These are phyloP conservation scores for Harlomillsia oculata DNA, from an alignment of 1,140 invertebrate species.

Conservation along the genomic window DNA sequence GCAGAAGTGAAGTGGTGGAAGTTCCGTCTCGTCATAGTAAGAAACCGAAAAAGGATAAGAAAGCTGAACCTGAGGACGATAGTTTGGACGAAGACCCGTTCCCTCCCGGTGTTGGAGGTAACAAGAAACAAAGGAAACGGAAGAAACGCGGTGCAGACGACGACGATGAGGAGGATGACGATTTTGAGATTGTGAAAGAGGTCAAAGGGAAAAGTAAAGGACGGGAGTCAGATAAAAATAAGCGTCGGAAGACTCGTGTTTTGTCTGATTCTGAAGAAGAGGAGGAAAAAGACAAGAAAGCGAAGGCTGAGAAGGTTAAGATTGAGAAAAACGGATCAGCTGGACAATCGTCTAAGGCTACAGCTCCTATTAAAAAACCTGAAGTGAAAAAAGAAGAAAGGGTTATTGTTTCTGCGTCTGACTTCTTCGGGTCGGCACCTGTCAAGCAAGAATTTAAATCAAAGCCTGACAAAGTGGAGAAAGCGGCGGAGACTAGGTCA, in stretches of 20 bases:
- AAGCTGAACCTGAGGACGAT: not conserved
- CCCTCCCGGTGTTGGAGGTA: not conserved
- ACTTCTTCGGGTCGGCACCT: conserved; percentile 43
- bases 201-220: not conserved
- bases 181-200: not conserved
- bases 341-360: not conserved
- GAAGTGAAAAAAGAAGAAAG: conserved; percentile 9
- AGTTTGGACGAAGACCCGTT: not conserved
- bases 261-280: conserved; percentile 36
- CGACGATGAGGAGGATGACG: not conserved
- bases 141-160: not conserved
- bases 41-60: not conserved
- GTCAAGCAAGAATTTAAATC: conserved; percentile 34
- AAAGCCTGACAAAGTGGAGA: conserved; percentile 43
- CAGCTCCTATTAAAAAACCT: not conserved
- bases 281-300: conserved; percentile 25
- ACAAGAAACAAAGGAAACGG: not conserved
- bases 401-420: conserved; percentile 32
- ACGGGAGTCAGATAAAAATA: not conserved
- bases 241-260: conserved; percentile 31
- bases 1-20: not conserved
- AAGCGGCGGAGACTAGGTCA: not conserved
- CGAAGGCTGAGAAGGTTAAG: not conserved
- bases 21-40: not conserved
- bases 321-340: conserved; percentile 9